Percentiles rank a stretch among this genome's conserved stretches.
Evolutionary conservation across 1,140 invertebrate species (phyloP).

Genomic region (Hylyphantes graminicola): DNA sequence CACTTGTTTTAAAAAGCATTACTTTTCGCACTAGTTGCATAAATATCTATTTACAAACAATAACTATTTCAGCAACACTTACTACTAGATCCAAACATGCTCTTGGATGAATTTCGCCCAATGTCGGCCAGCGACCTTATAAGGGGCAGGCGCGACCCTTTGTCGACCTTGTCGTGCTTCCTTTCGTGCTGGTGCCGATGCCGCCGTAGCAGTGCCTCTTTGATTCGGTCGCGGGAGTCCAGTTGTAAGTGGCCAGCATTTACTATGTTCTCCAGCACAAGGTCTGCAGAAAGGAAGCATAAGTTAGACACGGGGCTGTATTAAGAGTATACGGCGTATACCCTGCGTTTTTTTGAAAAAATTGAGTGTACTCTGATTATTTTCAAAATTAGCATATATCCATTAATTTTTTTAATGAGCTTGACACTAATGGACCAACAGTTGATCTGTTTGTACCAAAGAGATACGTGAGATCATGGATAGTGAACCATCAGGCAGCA

Average conservation of each 20-base stretch:
- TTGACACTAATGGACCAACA: too few species aligned
- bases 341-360: too few species aligned
- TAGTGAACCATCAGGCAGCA: too few species aligned
- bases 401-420: too few species aligned
- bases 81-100: constrained; percentile 75
- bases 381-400: too few species aligned
- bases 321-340: too few species aligned
- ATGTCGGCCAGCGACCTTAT: constrained; percentile 97
- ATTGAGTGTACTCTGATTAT: too few species aligned
- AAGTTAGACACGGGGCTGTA: too few species aligned
- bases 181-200: constrained; percentile 96
- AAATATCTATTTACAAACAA: constrained; percentile 31
- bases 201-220: constrained; percentile 86
- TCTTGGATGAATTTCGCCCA: constrained; percentile 93
- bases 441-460: too few species aligned
- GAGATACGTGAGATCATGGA: too few species aligned
- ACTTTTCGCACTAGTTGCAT: too few species aligned
- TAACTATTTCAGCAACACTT: constrained; percentile 52
- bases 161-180: constrained; percentile 73
- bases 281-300: constrained; percentile 72
- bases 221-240: constrained; percentile 82
- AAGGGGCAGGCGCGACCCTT: constrained; percentile 83
- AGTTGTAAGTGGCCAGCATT: constrained; percentile 79
- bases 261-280: constrained; percentile 92
- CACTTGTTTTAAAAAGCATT: too few species aligned